Base-by-base conservation (phyloP, 2,888 invertebrate species). In the Sarcophaga variegata region DNA sequence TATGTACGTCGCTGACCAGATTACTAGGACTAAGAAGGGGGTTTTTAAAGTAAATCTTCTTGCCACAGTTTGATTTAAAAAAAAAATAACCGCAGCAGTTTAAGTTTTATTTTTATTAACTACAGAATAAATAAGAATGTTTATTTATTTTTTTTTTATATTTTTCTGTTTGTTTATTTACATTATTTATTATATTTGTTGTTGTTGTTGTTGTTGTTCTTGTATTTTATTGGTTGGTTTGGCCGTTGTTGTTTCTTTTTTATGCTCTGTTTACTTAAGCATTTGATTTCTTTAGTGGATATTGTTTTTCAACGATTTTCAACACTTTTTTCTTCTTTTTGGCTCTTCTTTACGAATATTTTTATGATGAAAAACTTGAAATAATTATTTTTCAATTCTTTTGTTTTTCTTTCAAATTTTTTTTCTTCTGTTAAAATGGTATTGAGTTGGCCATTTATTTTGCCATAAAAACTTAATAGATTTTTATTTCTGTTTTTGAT, bases 341-440 rank as follows among this genome's bases (percentile, higher is more conserved):
- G 8, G 10, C 37, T 37, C 37, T 37, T 37, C 37, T 37, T 63
- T 62, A 45, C 25, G 69, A 60, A 69, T 60, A 67, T 63, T 75
- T 76, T 76, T 66, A 64, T 77, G 80, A 74, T 72, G 81, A 81
- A 84, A 70, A 83, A 84, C 66, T 81, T 84, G 1, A 71, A 83
- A 79, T 87, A 87, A 84, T 87, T 87, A 84, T 81, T 87, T 84
- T 87, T 83, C 77, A 83, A 83, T 85, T 83, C 64, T 27, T 63
- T 62, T 85, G 63, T 80, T 59, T 54, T 54, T 62, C 17, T 20
- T 20, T 62, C 0, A 54, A 54, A 17, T 14, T 17, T 12, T 14
- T 14, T 17, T 5, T 49, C 3, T 12, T 54, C 0, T 17, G 4
- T 54, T 54, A 54, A 54, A 54, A 54, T 54, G 54, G 12, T 54